phyloP scores from a whole-genome alignment of 2,888 invertebrate genomes.

The Cheilosia scutellata region DNA sequence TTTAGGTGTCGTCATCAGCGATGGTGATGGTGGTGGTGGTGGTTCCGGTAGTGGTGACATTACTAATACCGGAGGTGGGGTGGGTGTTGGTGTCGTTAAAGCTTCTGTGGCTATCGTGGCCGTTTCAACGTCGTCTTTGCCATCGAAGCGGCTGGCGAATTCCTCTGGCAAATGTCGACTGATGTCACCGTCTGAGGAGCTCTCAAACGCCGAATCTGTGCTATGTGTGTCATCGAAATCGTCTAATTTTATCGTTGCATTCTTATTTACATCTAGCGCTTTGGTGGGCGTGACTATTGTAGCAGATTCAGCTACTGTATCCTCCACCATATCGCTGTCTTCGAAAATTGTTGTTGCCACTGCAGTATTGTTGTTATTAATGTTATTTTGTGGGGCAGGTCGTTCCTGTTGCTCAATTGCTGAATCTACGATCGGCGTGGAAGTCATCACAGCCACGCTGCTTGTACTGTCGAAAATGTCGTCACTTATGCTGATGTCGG shows the following conservation, averaged over 20 bases:
- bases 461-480: constrained; percentile 80
- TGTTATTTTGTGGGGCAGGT: constrained; percentile 23
- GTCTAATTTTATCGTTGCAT: constrained; percentile 79
- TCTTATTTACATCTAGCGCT: constrained; percentile 82
- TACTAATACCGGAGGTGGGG: constrained; percentile 58
- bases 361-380: constrained; percentile 52
- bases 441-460: constrained; percentile 56
- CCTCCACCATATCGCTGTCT: constrained; percentile 65
- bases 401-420: constrained; percentile 38
- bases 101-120: constrained; percentile 82
- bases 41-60: constrained; percentile 45
- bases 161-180: constrained; percentile 83
- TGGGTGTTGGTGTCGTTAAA: constrained; percentile 77
- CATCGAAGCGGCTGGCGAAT: constrained; percentile 81
- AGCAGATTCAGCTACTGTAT: constrained; percentile 54
- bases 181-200: constrained; percentile 83
- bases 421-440: constrained; percentile 51
- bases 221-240: constrained; percentile 83
- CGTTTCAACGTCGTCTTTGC: constrained; percentile 81
- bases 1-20: constrained; percentile 48
- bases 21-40: constrained; percentile 47
- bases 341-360: constrained; percentile 50
- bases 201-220: constrained; percentile 83
- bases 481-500: constrained; percentile 82
- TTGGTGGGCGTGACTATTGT: constrained; percentile 74